These are phyloP conservation scores for Rhogogaster chlorosoma DNA, from an alignment of 2,888 invertebrate genomes.

Conservation along the genomic window DNA sequence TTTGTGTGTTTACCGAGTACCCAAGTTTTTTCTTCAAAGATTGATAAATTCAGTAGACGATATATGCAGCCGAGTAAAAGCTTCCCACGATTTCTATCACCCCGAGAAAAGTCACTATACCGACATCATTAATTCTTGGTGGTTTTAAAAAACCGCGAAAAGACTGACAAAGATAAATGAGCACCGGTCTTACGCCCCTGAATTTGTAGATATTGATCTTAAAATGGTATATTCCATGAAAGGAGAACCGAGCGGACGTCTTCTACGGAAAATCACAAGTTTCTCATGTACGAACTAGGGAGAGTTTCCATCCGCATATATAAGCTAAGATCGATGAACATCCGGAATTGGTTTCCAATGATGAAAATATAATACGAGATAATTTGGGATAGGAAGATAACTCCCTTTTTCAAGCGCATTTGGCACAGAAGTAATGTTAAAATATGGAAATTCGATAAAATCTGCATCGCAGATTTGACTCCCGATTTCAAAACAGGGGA, in stretches of 20 bases:
- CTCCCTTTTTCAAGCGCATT: neutral
- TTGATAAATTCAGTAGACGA: neutral
- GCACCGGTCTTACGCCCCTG: slow-evolving; percentile 3
- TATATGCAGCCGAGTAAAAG: neutral
- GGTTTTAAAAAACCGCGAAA: slow-evolving; percentile 1
- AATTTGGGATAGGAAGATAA: neutral
- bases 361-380: neutral
- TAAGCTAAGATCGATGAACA: neutral
- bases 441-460: slow-evolving; percentile 15
- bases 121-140: slow-evolving; percentile 6
- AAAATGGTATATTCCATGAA: slow-evolving; percentile 5
- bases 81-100: slow-evolving; percentile 39
- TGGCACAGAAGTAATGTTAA: neutral
- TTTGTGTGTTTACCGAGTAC: neutral
- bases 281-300: neutral
- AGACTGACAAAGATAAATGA: slow-evolving; percentile 24
- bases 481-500: neutral
- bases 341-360: neutral
- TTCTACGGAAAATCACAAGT: neutral
- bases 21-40: neutral
- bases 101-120: neutral
- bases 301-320: neutral
- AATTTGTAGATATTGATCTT: slow-evolving; percentile 33
- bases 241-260: neutral
- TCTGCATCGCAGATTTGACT: neutral